Base-by-base conservation (phyloP, 1,140 invertebrate species). In the Halictus rubicundus region DNA sequence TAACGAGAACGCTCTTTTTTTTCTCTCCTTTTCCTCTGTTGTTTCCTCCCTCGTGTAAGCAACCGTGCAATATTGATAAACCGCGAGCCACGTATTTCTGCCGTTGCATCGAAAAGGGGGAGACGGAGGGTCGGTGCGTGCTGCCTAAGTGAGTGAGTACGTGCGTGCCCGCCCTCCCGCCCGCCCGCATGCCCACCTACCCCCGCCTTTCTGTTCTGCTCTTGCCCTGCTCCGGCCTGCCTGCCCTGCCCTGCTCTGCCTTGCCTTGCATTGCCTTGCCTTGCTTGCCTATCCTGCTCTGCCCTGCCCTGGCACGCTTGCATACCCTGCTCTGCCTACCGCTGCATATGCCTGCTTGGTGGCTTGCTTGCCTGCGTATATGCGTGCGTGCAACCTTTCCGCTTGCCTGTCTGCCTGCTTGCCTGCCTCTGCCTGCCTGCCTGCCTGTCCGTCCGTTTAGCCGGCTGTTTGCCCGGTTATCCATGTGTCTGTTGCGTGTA, bases 41-140 rank as follows among this genome's bases (percentile, higher is more conserved):
- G 21, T 54, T 54, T 52, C 60, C 66, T 72, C 76, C 76, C 68
- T 71, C 68, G 83, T 75, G 83, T 86, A 85, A 86, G 83, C 83
- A 85, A 81, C 83, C 83, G 83, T 84, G 79, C 83, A 85, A 85
- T 85, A 85, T 85, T 84, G 84, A 85, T 85, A 85, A 84, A 85
- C 83, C 83, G 83, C 82, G 84, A 74, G 83, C 83, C 71, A 84
- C 83, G 82, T 84, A 84, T 84, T 84, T 80, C 81, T 83, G 66
- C 81, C 82, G 82, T 80, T 84, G 79, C 82, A 83, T 78, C 81
- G 71, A 72, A 32, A 32, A 59, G 57, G 23, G 39, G 61, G 57
- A 65, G 76, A 37, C 37, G 74, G 27, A 39, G 57, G 61, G 70
- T 49, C 39, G 63, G 32, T 74, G 70, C 63, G 63, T 68, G 27